Evolutionary conservation across 1,140 invertebrate genomes (phyloP).

Genomic region (Ericerus pela): DNA sequence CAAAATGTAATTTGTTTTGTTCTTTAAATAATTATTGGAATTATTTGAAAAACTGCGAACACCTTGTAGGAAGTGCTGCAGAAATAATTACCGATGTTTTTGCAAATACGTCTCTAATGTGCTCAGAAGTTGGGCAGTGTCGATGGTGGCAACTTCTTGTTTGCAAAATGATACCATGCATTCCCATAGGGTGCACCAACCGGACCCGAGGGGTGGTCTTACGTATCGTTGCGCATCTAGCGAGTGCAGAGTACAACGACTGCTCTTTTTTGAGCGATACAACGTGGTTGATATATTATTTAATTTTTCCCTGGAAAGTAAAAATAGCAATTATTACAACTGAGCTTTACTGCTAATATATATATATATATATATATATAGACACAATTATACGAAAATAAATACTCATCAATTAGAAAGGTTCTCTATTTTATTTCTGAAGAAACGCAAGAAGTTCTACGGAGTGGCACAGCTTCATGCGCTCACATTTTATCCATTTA

Average conservation of each 20-base stretch:
- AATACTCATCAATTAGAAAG: not conserved
- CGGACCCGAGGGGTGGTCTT: constrained; percentile 42
- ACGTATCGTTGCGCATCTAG: constrained; percentile 62
- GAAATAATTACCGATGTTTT: constrained; percentile 56
- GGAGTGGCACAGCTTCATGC: too few relatives aligned
- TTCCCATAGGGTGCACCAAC: constrained; percentile 74
- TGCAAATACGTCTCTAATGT: constrained; percentile 76
- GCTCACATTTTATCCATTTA: too few relatives aligned
- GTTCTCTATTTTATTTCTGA: not conserved
- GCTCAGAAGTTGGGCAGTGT: constrained; percentile 60
- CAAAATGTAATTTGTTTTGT: not conserved
- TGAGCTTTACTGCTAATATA: too few relatives aligned
- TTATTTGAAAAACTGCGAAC: too few relatives aligned
- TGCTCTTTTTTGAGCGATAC: constrained; percentile 62
- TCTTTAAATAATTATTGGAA: not conserved
- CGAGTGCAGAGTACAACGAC: constrained; percentile 70
- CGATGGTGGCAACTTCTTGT: constrained; percentile 71
- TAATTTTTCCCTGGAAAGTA: constrained; percentile 34
- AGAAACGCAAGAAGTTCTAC: too few relatives aligned
- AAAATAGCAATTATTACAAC: constrained; percentile 7
- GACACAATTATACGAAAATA: not conserved
- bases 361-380: too few relatives aligned
- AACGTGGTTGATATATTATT: constrained; percentile 40
- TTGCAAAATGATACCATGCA: constrained; percentile 67
- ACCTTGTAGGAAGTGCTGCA: too few relatives aligned